A percentile compares a stretch with the other conserved stretches of the same genome.
These are phyloP conservation scores for Melospiza melodia DNA, from an alignment of 2,113 vertebrate genomes.

Conservation along the genomic window DNA sequence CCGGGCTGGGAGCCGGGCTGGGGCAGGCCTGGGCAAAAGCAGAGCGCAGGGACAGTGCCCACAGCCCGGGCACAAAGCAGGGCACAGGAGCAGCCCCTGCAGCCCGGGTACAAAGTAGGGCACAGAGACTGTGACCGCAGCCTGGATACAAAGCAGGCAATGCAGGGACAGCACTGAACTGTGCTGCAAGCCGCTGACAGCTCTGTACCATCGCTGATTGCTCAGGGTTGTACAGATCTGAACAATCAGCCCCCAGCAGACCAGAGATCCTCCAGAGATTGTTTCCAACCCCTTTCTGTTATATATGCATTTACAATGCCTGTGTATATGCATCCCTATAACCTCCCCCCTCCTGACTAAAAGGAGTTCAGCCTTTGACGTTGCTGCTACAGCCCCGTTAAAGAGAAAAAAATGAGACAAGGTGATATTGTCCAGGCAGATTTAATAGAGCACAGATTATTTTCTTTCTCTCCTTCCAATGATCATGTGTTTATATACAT, in stretches of 20 bases:
- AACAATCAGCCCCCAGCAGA: neutral
- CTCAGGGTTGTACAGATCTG: too few relatives aligned
- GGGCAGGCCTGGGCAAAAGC: too few relatives aligned
- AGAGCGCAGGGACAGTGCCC: too few relatives aligned
- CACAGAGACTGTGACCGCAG: too few relatives aligned
- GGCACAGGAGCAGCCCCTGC: too few relatives aligned
- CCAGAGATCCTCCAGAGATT: neutral
- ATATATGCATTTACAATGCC: rapidly evolving
- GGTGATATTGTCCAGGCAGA: neutral
- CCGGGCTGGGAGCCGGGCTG: neutral
- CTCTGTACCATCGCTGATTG: neutral
- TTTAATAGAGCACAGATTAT: constrained; percentile 22
- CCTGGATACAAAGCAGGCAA: neutral
- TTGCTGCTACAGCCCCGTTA: neutral
- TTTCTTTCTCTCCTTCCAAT: neutral
- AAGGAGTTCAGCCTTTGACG: rapidly evolving
- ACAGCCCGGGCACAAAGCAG: too few relatives aligned
- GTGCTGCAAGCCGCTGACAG: neutral
- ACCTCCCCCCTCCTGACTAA: too few relatives aligned
- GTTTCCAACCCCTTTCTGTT: neutral
- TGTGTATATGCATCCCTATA: rapidly evolving
- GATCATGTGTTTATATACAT: constrained; percentile 7
- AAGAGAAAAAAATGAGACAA: neutral
- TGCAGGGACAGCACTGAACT: too few relatives aligned
- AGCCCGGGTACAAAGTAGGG: too few relatives aligned